Base-by-base conservation (phyloP, 2,888 invertebrate genomes). In the Folsomia candida region DNA sequence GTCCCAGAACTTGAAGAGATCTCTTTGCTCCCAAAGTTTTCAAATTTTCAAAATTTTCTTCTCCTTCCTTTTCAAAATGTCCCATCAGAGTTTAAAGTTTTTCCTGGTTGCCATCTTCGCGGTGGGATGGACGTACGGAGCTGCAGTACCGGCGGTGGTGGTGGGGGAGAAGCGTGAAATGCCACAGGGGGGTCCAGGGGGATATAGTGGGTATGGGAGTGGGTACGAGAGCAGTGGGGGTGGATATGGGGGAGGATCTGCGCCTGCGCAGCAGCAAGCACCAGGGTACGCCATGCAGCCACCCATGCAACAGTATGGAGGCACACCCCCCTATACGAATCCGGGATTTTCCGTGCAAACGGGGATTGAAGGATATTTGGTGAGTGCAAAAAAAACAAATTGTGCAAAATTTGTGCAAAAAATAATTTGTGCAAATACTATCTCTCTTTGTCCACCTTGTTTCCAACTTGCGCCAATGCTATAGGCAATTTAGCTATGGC, bases 321-420 rank as follows among this genome's bases (percentile, higher is more conserved):
- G 67, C 14, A 63, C 62, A 22, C 68, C 68, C 27, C 68, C 70
- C 18, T 76, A 75, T 54, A 75, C 77, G 14, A 79, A 80, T 62
- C 80, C 80, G 4, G 80, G 80, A 68, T 78, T 80, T 54, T 73
- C 77, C 18, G 77, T 78, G 47, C 79, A 79, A 70, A 77, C 79
- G 26, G 80, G 80, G 73, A 79, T 80, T 67, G 80, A 80, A 77
- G 80, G 80, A 68, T 78, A 78, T 47, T 75, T 80, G 78, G 79
- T 79, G 77, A 73, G 57, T 54, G 4, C n/a, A n/a, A n/a, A n/a
- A n/a, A n/a, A n/a, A n/a, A n/a, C n/a, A n/a, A n/a, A n/a, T n/a
- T n/a, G n/a, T n/a, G n/a, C n/a, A n/a, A n/a, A n/a, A n/a, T n/a
- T n/a, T n/a, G n/a, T n/a, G n/a, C n/a, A n/a, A n/a, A n/a, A n/a